These are phyloP conservation scores for Himalopsyche anomala DNA, from an alignment of 2,888 invertebrate species.

Conservation along the genomic window DNA sequence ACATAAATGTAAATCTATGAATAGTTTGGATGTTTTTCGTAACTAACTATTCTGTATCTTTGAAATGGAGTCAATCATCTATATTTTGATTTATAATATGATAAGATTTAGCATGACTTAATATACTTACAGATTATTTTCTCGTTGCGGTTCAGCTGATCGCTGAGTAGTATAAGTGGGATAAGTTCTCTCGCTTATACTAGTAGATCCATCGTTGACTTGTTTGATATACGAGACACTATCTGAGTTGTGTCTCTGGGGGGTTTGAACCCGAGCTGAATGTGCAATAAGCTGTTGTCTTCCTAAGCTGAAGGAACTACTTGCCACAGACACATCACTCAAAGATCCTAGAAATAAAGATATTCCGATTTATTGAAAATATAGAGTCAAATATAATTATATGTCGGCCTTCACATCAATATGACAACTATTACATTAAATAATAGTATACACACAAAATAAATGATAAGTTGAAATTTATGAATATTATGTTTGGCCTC, in stretches of 20 bases:
- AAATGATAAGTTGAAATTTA: background rate
- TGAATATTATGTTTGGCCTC: no score
- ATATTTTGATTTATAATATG: no score
- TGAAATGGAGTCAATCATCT: no score
- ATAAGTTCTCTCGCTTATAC: conserved; percentile 7
- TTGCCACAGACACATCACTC: conserved; percentile 83
- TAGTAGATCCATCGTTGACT: conserved; percentile 17
- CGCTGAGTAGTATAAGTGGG: conserved; percentile 79
- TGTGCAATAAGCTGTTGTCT: conserved; percentile 83
- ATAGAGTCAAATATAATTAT: background rate
- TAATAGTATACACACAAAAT: background rate
- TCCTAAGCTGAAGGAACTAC: conserved; percentile 73
- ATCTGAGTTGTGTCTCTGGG: conserved; percentile 87
- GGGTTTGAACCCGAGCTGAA: conserved; percentile 85
- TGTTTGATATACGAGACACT: conserved; percentile 83
- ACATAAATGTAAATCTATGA: no score
- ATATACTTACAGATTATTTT: conserved; percentile 24
- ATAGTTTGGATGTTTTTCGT: no score
- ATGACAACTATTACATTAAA: background rate
- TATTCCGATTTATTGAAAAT: conserved; percentile 1
- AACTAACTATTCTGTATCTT: no score
- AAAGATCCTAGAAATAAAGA: conserved; percentile 76
- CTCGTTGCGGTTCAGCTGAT: conserved; percentile 55
- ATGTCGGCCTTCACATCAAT: background rate
- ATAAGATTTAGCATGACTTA: background rate